Evolutionary conservation across 2,113 vertebrate species (phyloP).

Genomic region (Abramis brama): DNA sequence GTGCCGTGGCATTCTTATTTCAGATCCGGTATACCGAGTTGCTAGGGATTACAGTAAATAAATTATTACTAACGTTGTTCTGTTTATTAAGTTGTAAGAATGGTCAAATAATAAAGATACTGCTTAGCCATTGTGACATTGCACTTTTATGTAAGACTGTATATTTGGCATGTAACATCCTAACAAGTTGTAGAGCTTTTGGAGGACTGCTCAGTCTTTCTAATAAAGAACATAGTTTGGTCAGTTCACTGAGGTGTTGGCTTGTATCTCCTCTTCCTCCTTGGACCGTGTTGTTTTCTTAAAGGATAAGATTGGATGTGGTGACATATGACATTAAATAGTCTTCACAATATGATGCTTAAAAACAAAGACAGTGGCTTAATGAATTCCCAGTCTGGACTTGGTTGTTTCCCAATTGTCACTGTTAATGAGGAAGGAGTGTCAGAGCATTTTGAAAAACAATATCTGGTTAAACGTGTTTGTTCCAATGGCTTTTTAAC

Average conservation of each 20-base stretch:
- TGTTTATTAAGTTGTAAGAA: conserved; percentile 68
- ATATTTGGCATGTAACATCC: conserved; percentile 94
- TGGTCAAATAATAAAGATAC: conserved; percentile 75
- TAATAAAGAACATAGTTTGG: conserved; percentile 96
- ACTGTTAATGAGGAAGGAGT: not conserved
- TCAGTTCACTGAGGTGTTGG: conserved; percentile 56
- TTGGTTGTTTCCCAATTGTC: not conserved
- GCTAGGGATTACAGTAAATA: conserved; percentile 50
- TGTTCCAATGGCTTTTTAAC: not conserved
- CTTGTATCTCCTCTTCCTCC: not conserved
- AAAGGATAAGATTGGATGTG: not conserved
- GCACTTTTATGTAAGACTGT: conserved; percentile 98
- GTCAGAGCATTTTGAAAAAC: not conserved
- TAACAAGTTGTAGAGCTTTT: conserved; percentile 82
- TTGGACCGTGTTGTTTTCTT: not conserved
- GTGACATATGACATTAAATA: not conserved
- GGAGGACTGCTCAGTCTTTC: conserved; percentile 87
- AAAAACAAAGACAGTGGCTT: not conserved
- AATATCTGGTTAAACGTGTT: not conserved
- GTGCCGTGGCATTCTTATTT: conserved; percentile 77
- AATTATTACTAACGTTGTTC: conserved; percentile 73
- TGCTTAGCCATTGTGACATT: conserved; percentile 90
- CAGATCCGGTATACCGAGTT: conserved; percentile 65
- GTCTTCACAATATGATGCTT: not conserved
- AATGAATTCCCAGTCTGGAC: not conserved